A percentile compares a stretch with the other conserved stretches of the same genome.
phyloP scores from a whole-genome alignment of 2,113 vertebrate genomes.

The Odontesthes bonariensis region DNA sequence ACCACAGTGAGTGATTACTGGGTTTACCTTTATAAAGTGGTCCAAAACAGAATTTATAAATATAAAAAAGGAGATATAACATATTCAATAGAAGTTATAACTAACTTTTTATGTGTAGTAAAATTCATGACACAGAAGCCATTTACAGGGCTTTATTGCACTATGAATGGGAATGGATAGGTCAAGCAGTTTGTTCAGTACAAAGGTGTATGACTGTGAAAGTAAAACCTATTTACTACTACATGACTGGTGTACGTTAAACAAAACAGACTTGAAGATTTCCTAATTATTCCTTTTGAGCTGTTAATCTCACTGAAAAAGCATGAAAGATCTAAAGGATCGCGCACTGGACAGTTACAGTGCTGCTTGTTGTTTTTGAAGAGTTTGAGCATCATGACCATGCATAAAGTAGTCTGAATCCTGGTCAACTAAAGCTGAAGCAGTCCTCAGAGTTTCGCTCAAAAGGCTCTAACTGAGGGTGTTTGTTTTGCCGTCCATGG shows the following conservation, averaged over 20 bases:
- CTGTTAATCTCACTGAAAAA: conserved; percentile 41
- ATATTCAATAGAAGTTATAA: too few relatives aligned
- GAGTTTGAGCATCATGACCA: conserved; percentile 30
- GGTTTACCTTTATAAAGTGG: too few relatives aligned
- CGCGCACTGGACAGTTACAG: conserved; percentile 7
- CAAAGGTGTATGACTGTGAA: conserved; percentile 35
- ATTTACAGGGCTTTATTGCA: too few relatives aligned
- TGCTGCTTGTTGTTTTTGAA: conserved; percentile 39
- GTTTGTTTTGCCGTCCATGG: conserved; percentile 26
- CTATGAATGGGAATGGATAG: neutral
- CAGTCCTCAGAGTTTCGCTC: conserved; percentile 29
- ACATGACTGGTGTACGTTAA: conserved; percentile 6
- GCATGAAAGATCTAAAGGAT: conserved; percentile 49
- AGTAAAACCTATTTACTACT: conserved; percentile 1
- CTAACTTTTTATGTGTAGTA: too few relatives aligned
- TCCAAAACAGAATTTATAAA: too few relatives aligned
- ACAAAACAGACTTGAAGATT: conserved; percentile 14
- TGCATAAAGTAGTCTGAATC: conserved; percentile 54
- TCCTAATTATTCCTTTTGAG: conserved; percentile 42
- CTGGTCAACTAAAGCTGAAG: conserved; percentile 20
- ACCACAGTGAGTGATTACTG: too few relatives aligned
- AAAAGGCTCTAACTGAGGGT: conserved; percentile 24
- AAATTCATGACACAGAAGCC: too few relatives aligned
- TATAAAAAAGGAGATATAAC: too few relatives aligned
- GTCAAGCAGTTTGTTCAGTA: conserved; percentile 19